A percentile compares a stretch with the other conserved stretches of the same genome.
Conservation (phyloP, 2,113 vertebrate species). For the Haemorhous mexicanus region DNA sequence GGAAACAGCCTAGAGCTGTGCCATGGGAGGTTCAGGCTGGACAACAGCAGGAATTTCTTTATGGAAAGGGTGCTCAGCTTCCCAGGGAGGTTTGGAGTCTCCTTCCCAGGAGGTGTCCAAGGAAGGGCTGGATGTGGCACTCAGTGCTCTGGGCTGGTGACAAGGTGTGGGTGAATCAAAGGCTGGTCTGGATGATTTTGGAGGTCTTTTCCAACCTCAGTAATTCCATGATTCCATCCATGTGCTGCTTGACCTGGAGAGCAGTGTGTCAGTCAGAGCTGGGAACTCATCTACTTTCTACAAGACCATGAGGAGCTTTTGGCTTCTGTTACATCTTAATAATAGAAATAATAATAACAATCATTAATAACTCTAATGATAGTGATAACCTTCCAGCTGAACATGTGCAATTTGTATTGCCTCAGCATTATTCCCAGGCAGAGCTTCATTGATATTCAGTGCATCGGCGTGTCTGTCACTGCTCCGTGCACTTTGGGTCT, state of each 20-base stretch:
- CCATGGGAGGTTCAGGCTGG: not conserved
- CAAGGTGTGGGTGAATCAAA: not conserved
- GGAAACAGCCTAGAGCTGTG: not conserved
- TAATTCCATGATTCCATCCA: not conserved
- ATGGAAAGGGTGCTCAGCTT: not conserved
- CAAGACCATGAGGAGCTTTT: not conserved
- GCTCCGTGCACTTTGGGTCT: slow-evolving; percentile 65
- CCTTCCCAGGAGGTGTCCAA: not conserved
- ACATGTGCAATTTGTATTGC: slow-evolving; percentile 60
- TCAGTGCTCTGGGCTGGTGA: not conserved
- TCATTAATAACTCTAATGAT: slow-evolving; percentile 65
- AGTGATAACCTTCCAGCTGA: slow-evolving; percentile 61
- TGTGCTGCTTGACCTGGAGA: not conserved
- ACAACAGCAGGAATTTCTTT: not conserved
- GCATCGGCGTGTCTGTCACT: slow-evolving; percentile 63
- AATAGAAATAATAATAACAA: slow-evolving; percentile 63
- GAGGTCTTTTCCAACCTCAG: not conserved
- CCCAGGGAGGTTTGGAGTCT: not conserved
- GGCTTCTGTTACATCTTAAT: slow-evolving; percentile 12
- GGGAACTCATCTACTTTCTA: not conserved
- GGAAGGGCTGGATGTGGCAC: fast-evolving
- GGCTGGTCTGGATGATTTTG: fast-evolving
- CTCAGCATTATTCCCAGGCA: slow-evolving; percentile 62
- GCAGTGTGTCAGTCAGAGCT: not conserved
- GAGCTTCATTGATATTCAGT: slow-evolving; percentile 70